Percentiles rank a stretch among this genome's conserved stretches.
Evolutionary conservation across 2,888 invertebrate genomes (phyloP).

Genomic region (Caenorhabditis sp.): DNA sequence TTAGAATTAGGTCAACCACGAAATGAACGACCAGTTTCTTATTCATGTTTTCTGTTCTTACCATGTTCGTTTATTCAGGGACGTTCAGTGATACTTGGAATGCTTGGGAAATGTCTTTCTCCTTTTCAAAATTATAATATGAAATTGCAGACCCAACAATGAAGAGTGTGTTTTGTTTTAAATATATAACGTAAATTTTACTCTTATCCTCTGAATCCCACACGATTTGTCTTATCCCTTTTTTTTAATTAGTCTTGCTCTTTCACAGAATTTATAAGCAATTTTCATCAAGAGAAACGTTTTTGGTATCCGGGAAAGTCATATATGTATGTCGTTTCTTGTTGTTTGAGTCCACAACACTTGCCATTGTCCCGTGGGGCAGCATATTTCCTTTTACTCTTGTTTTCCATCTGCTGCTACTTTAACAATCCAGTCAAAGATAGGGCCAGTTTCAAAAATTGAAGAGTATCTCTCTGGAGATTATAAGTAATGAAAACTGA

Average conservation of each 20-base stretch:
- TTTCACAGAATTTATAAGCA: background rate
- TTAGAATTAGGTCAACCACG: conserved; percentile 10
- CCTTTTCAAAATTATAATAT: background rate
- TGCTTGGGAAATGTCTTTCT: background rate
- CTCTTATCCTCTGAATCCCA: background rate
- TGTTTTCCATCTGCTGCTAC: conserved; percentile 38
- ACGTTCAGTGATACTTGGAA: too few relatives aligned
- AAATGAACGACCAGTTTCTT: background rate
- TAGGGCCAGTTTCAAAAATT: too few relatives aligned
- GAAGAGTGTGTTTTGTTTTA: background rate
- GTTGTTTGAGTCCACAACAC: conserved; percentile 22
- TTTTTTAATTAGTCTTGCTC: too few relatives aligned
- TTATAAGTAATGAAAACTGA: conserved; percentile 5
- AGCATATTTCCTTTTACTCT: conserved; percentile 10
- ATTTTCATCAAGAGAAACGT: conserved; percentile 9
- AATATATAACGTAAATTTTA: conserved; percentile 16
- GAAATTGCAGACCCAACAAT: background rate
- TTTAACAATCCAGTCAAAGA: too few relatives aligned
- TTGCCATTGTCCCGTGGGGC: conserved; percentile 32
- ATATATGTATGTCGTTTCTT: conserved; percentile 6
- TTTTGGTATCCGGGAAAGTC: background rate
- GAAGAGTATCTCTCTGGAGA: conserved; percentile 12
- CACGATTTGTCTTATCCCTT: too few relatives aligned
- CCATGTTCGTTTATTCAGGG: too few relatives aligned
- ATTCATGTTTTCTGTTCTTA: too few relatives aligned